Evolutionary conservation across 2,113 vertebrate species (phyloP), one percentile per base, ranked within the genome.

Genomic region (Haplochromis burtoni): DNA sequence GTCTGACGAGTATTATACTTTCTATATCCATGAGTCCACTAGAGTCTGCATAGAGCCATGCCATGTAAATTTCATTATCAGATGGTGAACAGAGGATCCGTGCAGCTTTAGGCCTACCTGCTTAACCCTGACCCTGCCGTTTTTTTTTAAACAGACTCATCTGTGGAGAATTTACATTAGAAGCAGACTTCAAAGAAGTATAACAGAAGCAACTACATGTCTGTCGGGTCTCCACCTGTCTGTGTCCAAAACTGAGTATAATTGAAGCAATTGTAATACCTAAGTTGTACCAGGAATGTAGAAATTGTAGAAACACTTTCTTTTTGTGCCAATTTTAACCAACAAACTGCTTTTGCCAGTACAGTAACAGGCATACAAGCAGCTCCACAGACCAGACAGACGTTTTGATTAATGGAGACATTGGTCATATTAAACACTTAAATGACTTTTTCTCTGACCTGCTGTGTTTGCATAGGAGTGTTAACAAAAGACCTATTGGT

Each of bases 401-500:
- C 10, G 1, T 10, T 79, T 7, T 85, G 84, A 93, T 83, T 40
- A 51, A 89, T 82, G 82, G 31, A 63, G 31, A 42, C 53, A 45
- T 3, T 4, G 11, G 12, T 83, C 49, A 78, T n/a, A 49, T 82
- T 63, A 24, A 79, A 61, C 83, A 81, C 84, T 82, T 83, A 82
- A 66, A 92, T 83, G 40, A 4, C 61, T 55, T 87, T 24, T 80
- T 84, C 42, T 63, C 86, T 91, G 92, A 95, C 94, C 91, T 35
- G 1, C 57, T 73, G 47, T 93, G 92, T 94, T 96, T 94, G 93
- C 80, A 86, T 59, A 93, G 11, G 63, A 81, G 35, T 76, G 86
- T 89, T 82, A 84, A 94, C 91, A 93, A 93, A 92, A 81, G 90
- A 87, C 47, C 87, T 86, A 80, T 89, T 68, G 57, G 80, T 87